These are phyloP conservation scores for Standfussiana lucernea DNA, from an alignment of 2,888 invertebrate species.

Conservation along the genomic window DNA sequence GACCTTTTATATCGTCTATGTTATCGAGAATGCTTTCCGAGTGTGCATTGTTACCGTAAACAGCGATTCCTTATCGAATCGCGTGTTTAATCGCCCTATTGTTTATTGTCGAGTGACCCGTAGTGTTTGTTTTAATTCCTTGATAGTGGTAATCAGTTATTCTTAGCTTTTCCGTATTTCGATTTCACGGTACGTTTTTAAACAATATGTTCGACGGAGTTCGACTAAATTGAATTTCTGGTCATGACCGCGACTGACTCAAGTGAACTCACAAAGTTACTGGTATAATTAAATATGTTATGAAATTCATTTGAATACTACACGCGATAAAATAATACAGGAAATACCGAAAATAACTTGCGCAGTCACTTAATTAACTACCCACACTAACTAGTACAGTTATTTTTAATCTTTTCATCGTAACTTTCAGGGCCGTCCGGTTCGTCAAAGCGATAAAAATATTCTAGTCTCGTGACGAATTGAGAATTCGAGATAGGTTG, in stretches of 20 bases:
- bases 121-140: constrained; percentile 70
- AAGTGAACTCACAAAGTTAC: not conserved
- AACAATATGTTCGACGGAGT: constrained; percentile 23
- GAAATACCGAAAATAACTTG: constrained; percentile 34
- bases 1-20: constrained; percentile 76
- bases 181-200: constrained; percentile 45
- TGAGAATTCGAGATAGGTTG: constrained; percentile 30
- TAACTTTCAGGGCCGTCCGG: constrained; percentile 47
- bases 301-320: constrained; percentile 19
- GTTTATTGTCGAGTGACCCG: constrained; percentile 77
- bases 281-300: not conserved
- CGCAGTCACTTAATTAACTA: constrained; percentile 33
- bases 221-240: constrained; percentile 29
- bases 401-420: constrained; percentile 34
- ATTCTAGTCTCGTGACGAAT: constrained; percentile 31
- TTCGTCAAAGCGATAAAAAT: constrained; percentile 15
- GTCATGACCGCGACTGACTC: constrained; percentile 1
- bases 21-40: constrained; percentile 76
- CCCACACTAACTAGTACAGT: constrained; percentile 20
- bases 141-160: constrained; percentile 69
- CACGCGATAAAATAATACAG: constrained; percentile 34
- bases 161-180: constrained; percentile 50
- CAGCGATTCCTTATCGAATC: constrained; percentile 75
- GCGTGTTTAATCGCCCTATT: constrained; percentile 76
- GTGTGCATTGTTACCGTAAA: constrained; percentile 77